These are phyloP conservation scores for Augochlorella aurata DNA, from an alignment of 2,888 invertebrate genomes.

Conservation along the genomic window DNA sequence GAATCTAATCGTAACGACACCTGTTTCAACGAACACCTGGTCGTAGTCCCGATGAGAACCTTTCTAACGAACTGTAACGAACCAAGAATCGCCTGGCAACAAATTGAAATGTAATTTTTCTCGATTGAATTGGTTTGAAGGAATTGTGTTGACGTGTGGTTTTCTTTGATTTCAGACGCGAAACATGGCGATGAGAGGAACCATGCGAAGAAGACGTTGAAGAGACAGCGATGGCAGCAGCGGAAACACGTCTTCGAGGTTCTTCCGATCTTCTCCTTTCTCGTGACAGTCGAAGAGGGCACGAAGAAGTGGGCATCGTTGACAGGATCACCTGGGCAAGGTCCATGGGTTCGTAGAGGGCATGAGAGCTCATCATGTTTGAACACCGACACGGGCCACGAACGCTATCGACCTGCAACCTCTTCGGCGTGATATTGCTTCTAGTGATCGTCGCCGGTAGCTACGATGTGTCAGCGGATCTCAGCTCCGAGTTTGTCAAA, in stretches of 20 bases:
- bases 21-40: too few relatives aligned
- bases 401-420: slow-evolving; percentile 75
- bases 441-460: slow-evolving; percentile 71
- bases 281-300: slow-evolving; percentile 62
- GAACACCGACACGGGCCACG: slow-evolving; percentile 76
- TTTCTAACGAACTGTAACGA: not conserved
- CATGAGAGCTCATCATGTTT: slow-evolving; percentile 81
- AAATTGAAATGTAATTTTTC: not conserved
- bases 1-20: too few relatives aligned
- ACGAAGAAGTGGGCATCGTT: slow-evolving; percentile 61
- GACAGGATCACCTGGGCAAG: slow-evolving; percentile 68
- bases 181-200: slow-evolving; percentile 52
- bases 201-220: slow-evolving; percentile 72
- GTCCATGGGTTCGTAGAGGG: slow-evolving; percentile 77
- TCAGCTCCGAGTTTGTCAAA: slow-evolving; percentile 88
- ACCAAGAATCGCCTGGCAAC: not conserved
- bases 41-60: too few relatives aligned
- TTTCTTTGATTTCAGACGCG: slow-evolving; percentile 62
- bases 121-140: not conserved
- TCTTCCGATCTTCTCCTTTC: slow-evolving; percentile 58
- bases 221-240: slow-evolving; percentile 72
- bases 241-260: slow-evolving; percentile 62
- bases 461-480: slow-evolving; percentile 76
- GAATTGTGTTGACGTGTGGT: not conserved
- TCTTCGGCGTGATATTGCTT: slow-evolving; percentile 69